A percentile compares a stretch with the other conserved stretches of the same genome.
These are phyloP conservation scores for Caranx ignobilis DNA, from an alignment of 2,113 vertebrate genomes.

Conservation along the genomic window DNA sequence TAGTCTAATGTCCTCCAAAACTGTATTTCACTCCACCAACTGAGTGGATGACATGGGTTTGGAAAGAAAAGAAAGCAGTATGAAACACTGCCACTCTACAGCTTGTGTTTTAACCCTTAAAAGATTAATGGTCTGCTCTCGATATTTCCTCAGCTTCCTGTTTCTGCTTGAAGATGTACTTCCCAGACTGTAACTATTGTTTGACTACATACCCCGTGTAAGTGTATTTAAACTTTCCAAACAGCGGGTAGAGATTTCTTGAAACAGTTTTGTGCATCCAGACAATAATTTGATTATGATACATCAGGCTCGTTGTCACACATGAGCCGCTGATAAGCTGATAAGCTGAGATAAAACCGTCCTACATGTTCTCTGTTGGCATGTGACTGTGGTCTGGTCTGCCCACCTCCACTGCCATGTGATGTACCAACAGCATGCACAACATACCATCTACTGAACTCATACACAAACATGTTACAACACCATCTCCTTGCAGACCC, in stretches of 20 bases:
- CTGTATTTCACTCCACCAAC: neutral
- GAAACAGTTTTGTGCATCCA: neutral
- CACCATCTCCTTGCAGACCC: neutral
- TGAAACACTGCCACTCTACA: neutral
- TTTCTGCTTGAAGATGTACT: neutral
- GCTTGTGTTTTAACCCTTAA: neutral
- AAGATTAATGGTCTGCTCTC: neutral
- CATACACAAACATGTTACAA: neutral
- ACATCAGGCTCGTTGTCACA: neutral
- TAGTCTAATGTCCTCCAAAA: neutral
- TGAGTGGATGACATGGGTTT: neutral
- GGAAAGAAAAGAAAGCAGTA: neutral
- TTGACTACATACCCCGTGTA: neutral
- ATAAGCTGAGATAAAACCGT: constrained; percentile 22
- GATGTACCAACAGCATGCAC: constrained; percentile 20
- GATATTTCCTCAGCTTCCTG: neutral
- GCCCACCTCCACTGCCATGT: constrained; percentile 54
- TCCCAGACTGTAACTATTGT: neutral
- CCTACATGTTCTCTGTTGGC: constrained; percentile 31
- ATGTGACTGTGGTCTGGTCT: neutral
- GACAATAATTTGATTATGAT: constrained; percentile 47
- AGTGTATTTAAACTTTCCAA: neutral
- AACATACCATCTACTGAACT: constrained; percentile 29
- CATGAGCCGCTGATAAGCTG: neutral
- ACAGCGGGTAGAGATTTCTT: constrained; percentile 22